Conservation (phyloP, 2,797 vertebrate species). For the Babyrousa celebensis region DNA sequence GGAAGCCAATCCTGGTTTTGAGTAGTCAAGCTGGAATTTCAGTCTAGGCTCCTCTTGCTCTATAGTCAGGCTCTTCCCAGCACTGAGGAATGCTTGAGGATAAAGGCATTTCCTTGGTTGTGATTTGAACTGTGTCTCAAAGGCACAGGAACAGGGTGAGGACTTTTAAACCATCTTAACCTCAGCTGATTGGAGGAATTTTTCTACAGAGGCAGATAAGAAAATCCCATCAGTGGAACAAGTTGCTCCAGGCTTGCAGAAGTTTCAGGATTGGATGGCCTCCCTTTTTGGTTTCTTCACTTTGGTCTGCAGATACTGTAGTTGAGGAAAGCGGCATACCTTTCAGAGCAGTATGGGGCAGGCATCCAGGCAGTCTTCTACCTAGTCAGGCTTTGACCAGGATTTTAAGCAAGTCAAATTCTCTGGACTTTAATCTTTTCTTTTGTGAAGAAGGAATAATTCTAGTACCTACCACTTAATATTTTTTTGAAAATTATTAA, state of each 20-base stretch:
- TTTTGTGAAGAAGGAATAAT: slow-evolving; percentile 49
- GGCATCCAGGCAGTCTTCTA: not conserved
- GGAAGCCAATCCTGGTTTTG: not conserved
- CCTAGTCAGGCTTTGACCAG: slow-evolving; percentile 29
- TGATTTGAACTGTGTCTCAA: slow-evolving; percentile 36
- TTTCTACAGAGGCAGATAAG: not conserved
- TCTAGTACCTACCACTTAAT: not conserved
- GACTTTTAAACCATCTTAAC: not conserved
- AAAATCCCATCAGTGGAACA: not conserved
- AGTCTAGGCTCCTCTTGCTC: not conserved
- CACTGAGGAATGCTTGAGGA: not conserved
- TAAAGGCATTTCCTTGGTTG: slow-evolving; percentile 1
- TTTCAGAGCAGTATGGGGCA: not conserved
- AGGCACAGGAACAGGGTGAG: not conserved
- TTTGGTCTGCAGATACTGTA: not conserved
- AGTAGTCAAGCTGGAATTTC: not conserved
- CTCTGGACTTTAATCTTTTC: not conserved
- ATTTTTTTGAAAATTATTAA: slow-evolving; percentile 11
- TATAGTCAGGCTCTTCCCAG: not conserved
- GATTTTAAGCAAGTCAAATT: slow-evolving; percentile 50
- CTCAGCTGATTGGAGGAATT: not conserved
- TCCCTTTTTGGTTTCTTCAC: not conserved
- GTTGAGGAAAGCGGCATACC: not conserved
- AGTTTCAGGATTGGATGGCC: not conserved
- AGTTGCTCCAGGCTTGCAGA: not conserved